Percentiles rank a stretch among this genome's conserved stretches.
phyloP scores from a whole-genome alignment of 2,888 invertebrate genomes.

The Cataglyphis cursor region DNA sequence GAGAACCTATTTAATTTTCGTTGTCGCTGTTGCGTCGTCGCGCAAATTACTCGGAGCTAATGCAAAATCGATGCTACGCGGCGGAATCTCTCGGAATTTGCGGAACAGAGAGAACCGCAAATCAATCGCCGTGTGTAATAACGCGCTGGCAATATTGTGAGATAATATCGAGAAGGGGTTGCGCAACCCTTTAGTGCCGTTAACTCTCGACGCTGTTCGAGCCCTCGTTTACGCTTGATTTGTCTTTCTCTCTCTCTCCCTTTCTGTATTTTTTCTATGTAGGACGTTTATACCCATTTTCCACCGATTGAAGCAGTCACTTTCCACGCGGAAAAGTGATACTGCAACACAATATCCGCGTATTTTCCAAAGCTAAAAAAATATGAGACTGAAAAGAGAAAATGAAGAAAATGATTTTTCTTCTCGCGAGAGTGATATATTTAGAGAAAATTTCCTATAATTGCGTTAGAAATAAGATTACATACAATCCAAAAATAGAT shows the following conservation, averaged over 20 bases:
- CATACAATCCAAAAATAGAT: not conserved
- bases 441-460: too few species aligned
- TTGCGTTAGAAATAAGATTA: not conserved
- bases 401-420: not conserved
- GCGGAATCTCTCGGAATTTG: constrained; percentile 35
- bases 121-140: constrained; percentile 32
- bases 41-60: constrained; percentile 51
- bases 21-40: constrained; percentile 19
- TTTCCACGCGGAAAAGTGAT: constrained; percentile 6
- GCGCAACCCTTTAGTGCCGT: constrained; percentile 12
- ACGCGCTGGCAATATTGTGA: constrained; percentile 9
- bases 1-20: constrained; percentile 27
- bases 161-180: constrained; percentile 40
- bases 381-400: not conserved
- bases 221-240: constrained; percentile 42
- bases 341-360: not conserved
- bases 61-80: constrained; percentile 44
- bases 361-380: not conserved
- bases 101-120: constrained; percentile 40
- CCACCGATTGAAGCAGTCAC: not conserved
- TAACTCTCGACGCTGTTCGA: constrained; percentile 20
- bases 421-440: not conserved
- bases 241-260: not conserved
- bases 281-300: not conserved
- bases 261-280: not conserved